phyloP scores from a whole-genome alignment of 2,797 vertebrate species.

The Danio tinwini region DNA sequence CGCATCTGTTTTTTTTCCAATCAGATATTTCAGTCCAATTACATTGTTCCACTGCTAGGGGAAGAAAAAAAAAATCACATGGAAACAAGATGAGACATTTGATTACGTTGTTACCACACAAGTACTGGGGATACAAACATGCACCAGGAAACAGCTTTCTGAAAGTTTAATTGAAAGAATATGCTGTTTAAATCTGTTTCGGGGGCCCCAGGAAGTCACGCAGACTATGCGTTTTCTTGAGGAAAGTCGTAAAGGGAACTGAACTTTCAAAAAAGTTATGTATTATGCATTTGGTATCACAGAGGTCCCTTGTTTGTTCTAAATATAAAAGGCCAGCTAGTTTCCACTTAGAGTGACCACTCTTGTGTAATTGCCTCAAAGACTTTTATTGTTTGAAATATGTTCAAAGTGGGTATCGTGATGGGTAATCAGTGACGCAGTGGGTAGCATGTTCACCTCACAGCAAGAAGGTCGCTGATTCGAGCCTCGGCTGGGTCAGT shows the following conservation, averaged over 20 bases:
- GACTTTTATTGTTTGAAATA: constrained; percentile 42
- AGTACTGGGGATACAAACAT: constrained; percentile 41
- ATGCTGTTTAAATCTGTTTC: constrained; percentile 39
- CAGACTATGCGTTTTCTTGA: constrained; percentile 39
- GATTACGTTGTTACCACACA: constrained; percentile 52
- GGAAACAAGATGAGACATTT: constrained; percentile 50
- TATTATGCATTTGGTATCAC: constrained; percentile 57
- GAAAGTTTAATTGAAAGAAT: constrained; percentile 43
- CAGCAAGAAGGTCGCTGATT: too few relatives aligned
- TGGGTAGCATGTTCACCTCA: too few relatives aligned
- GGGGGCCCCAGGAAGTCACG: constrained; percentile 28
- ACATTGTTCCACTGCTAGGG: background rate
- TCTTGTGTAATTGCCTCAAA: constrained; percentile 29
- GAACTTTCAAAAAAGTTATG: constrained; percentile 36
- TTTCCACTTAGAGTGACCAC: constrained; percentile 41
- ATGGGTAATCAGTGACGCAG: too few relatives aligned
- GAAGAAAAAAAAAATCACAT: constrained; percentile 18
- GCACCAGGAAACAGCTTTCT: constrained; percentile 35
- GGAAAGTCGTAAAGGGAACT: constrained; percentile 20
- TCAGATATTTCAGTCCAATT: constrained; percentile 5
- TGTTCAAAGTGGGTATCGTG: too few relatives aligned
- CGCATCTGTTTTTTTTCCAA: background rate
- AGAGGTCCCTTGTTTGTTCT: constrained; percentile 56
- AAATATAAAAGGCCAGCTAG: constrained; percentile 48
- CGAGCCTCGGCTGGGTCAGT: too few relatives aligned